These are phyloP conservation scores for Acleris emargana DNA, from an alignment of 2,888 invertebrate genomes.

Conservation along the genomic window DNA sequence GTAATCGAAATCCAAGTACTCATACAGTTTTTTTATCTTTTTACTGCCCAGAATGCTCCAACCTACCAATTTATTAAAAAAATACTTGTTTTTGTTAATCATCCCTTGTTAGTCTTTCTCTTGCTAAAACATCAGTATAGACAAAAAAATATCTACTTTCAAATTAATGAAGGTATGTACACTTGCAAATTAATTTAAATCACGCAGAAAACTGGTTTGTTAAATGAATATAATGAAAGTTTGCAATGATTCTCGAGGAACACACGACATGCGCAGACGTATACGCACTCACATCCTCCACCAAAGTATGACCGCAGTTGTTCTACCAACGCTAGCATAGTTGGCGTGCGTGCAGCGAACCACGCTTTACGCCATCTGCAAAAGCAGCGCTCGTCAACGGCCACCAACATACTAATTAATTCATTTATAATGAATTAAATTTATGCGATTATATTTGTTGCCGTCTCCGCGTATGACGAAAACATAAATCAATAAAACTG, in stretches of 20 bases:
- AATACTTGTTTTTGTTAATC: too few species aligned
- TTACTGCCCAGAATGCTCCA: too few species aligned
- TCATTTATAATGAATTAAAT: too few species aligned
- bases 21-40: too few species aligned
- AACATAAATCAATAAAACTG: too few species aligned
- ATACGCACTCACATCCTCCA: conserved; percentile 81
- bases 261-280: conserved; percentile 50
- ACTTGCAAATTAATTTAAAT: conserved; percentile 12
- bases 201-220: conserved; percentile 31
- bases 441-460: too few species aligned
- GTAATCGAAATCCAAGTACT: too few species aligned
- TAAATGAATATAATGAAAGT: conserved; percentile 17
- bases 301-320: conserved; percentile 80
- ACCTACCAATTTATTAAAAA: too few species aligned
- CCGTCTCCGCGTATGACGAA: too few species aligned
- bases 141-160: background rate
- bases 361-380: conserved; percentile 81
- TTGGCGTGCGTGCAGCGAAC: conserved; percentile 72
- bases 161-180: conserved; percentile 19
- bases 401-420: conserved; percentile 13
- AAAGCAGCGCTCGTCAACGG: conserved; percentile 66
- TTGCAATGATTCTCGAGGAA: conserved; percentile 33
- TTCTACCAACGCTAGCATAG: conserved; percentile 83
- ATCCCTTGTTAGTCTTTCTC: too few species aligned
- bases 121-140: background rate